These are phyloP conservation scores for Drosophila prostipennis DNA, from an alignment of 2,888 invertebrate genomes.

Conservation along the genomic window DNA sequence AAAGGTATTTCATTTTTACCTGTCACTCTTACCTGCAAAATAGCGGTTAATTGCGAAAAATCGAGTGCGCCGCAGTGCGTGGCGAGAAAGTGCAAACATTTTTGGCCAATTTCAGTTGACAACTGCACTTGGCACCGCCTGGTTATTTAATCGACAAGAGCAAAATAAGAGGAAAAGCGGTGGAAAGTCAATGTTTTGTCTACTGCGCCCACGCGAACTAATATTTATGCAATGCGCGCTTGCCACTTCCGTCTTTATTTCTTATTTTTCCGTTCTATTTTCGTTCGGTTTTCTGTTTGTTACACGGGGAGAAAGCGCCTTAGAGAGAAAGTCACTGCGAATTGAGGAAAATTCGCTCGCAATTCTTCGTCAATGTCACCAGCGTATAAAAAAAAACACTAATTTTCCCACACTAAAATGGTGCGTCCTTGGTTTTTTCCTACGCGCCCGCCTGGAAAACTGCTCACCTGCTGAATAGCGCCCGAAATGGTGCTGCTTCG, in stretches of 20 bases:
- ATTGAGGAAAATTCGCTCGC: conserved; percentile 34
- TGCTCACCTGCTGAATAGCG: conserved; percentile 67
- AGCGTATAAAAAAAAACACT: conserved; percentile 3
- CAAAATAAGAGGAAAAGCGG: conserved; percentile 31
- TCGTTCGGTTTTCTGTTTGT: conserved; percentile 17
- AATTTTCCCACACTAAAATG: conserved; percentile 16
- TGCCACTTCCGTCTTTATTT: conserved; percentile 66
- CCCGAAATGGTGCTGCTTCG: conserved; percentile 43
- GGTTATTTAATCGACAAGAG: conserved; percentile 67
- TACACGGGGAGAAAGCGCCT: conserved; percentile 67
- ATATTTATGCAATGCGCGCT: conserved; percentile 59
- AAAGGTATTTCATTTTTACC: neutral
- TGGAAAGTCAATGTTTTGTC: conserved; percentile 63
- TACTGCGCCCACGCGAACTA: conserved; percentile 39
- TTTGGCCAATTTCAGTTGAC: conserved; percentile 54
- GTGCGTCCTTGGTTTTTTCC: conserved; percentile 62
- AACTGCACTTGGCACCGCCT: conserved; percentile 67
- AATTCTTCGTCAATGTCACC: conserved; percentile 47
- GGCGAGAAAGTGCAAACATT: conserved; percentile 79
- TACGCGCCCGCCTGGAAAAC: conserved; percentile 19
- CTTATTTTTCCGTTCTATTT: conserved; percentile 61
- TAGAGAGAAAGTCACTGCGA: conserved; percentile 64
- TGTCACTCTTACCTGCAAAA: conserved; percentile 62
- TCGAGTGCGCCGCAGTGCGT: conserved; percentile 67
- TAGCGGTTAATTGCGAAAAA: conserved; percentile 55